Conservation (phyloP, 2,888 invertebrate species). For the Volucella inflata region DNA sequence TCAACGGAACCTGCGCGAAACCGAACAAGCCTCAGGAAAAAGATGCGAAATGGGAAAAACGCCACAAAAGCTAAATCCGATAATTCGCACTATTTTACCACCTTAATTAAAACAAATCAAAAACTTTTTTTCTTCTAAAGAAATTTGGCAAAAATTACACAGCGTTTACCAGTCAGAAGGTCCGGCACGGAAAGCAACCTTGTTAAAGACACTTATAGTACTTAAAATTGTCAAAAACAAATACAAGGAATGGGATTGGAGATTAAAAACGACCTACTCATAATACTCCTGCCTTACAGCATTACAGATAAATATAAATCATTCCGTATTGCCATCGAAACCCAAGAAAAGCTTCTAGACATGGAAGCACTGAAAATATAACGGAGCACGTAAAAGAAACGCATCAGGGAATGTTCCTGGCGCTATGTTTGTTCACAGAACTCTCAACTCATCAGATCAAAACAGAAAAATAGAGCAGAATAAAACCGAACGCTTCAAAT, state of each 20-base stretch:
- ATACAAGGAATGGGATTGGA: conserved; percentile 4
- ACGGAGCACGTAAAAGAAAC: not conserved
- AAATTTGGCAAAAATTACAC: conserved; percentile 47
- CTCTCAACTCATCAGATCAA: no score
- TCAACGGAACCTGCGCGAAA: conserved; percentile 1
- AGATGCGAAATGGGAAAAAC: conserved; percentile 22
- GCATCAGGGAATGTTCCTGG: not conserved
- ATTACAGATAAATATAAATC: not conserved
- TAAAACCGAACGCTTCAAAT: no score
- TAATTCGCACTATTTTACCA: conserved; percentile 47
- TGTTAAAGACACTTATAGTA: conserved; percentile 39
- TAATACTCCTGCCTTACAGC: not conserved
- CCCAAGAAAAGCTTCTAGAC: not conserved
- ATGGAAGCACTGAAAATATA: not conserved
- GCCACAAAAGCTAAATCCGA: conserved; percentile 58
- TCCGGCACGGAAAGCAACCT: conserved; percentile 46
- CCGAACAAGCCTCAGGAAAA: conserved; percentile 5
- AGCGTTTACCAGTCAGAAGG: conserved; percentile 29
- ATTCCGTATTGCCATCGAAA: not conserved
- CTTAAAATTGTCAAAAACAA: no score
- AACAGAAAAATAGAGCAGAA: not conserved
- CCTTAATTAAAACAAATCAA: conserved; percentile 58
- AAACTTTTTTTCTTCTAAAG: conserved; percentile 45
- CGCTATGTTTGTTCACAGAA: not conserved
- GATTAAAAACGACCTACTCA: not conserved